phyloP scores from a whole-genome alignment of 2,888 invertebrate species.

The Sialis fuliginosa region DNA sequence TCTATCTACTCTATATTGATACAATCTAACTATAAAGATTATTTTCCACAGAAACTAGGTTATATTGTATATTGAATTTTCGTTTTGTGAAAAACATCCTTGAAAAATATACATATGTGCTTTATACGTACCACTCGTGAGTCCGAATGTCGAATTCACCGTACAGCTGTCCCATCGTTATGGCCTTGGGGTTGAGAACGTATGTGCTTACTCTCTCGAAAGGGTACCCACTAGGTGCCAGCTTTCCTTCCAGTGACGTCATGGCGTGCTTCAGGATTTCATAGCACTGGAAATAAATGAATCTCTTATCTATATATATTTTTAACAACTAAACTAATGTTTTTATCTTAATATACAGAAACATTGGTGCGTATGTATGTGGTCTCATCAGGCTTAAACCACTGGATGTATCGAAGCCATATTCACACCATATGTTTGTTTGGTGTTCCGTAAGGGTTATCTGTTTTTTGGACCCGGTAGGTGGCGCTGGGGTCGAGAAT shows the following conservation, averaged over 20 bases:
- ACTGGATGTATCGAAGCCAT: too few species aligned
- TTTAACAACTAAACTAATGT: not conserved
- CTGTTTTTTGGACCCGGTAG: too few species aligned
- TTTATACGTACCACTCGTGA: slow-evolving; percentile 48
- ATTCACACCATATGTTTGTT: too few species aligned
- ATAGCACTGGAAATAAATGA: slow-evolving; percentile 34
- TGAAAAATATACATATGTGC: not conserved
- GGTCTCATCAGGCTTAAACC: too few species aligned
- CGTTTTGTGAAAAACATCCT: too few species aligned
- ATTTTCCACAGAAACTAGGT: too few species aligned
- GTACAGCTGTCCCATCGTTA: slow-evolving; percentile 73
- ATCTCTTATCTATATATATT: not conserved
- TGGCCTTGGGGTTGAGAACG: slow-evolving; percentile 63
- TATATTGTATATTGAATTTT: too few species aligned
- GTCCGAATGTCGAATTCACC: slow-evolving; percentile 66
- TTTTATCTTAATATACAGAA: not conserved
- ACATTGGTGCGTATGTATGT: too few species aligned
- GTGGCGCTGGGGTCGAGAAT: too few species aligned
- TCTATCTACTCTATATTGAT: too few species aligned
- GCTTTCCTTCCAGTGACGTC: slow-evolving; percentile 43
- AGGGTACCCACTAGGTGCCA: slow-evolving; percentile 49
- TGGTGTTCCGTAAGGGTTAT: too few species aligned
- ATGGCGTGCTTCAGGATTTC: slow-evolving; percentile 45
- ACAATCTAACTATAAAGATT: too few species aligned
- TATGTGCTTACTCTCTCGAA: slow-evolving; percentile 44